Evolutionary conservation across 1,140 invertebrate species (phyloP), one percentile per base, ranked within the genome.

Genomic region (Leptinotarsa undecemlineata): DNA sequence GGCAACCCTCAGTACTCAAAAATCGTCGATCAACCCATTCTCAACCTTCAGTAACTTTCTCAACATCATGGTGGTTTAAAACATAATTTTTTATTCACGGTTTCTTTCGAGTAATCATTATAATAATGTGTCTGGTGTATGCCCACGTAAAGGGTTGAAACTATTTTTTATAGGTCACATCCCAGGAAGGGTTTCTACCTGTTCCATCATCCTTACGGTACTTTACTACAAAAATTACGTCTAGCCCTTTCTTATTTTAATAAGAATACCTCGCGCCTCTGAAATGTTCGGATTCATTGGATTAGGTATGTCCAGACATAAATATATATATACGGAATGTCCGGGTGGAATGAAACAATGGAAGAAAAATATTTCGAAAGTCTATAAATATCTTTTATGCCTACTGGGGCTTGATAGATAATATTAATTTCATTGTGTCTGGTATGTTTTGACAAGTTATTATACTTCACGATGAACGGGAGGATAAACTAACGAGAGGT

Each of bases 151-250:
- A 67, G 64, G 64, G 64, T 42, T 67, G 23, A 67, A 42, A 67
- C 64, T 23, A 67, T 67, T 67, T 67, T 67, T 67, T 67, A 67
- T 67, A 67, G 64, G 64, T 67, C 64, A 67, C 20, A 67, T 57
- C 51, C 13, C 3, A 26, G 64, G 15, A 23, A 26, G 64, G 64
- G 64, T 67, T 67, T 67, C 33, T 67, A 67, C 64, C 64, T 67
- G 64, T 67, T 67, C 51, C 51, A 57, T 14, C 51, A 17, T 17
- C n/a, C 51, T 57, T 57, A 57, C 51, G 51, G 51, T 51, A 57
- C 51, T 17, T 57, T 57, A 57, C 51, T 57, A 57, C n/a, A 57
- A 57, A 57, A 57, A 57, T 57, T 57, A 57, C 51, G 51, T 57
- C 51, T 17, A 1, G 51, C n/a, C 51, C 51, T 11, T 51, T 51